A percentile compares a stretch with the other conserved stretches of the same genome.
phyloP scores from a whole-genome alignment of 1,140 invertebrate genomes.

The Procambarus virginalis region DNA sequence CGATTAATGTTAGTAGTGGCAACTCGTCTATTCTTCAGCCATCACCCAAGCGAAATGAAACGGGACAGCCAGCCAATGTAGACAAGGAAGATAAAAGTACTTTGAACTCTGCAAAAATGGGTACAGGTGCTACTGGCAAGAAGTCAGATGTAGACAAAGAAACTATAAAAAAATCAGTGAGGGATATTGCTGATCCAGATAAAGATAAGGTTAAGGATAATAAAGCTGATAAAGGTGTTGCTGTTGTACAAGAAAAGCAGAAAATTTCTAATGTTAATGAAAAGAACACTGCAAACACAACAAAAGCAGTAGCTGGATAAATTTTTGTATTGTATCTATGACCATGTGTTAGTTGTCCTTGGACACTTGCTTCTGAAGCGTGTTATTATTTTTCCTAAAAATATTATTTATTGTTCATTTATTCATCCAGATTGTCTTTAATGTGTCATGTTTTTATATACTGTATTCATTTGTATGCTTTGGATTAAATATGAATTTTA shows the following conservation, averaged over 20 bases:
- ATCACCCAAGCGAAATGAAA: neutral
- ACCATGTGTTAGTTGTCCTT: neutral
- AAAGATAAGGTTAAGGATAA: neutral
- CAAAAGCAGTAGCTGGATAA: neutral
- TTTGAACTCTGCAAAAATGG: neutral
- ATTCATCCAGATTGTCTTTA: no score
- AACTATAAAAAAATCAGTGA: no score
- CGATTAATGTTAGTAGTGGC: neutral
- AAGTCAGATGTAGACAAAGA: neutral
- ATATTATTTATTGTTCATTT: no score
- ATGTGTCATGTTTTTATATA: no score
- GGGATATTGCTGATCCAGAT: neutral
- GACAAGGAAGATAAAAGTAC: neutral
- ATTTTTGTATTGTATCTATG: neutral
- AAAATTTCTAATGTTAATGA: neutral
- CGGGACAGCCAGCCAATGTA: neutral
- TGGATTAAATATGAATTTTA: neutral
- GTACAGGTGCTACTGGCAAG: neutral
- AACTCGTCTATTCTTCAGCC: neutral
- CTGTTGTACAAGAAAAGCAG: neutral
- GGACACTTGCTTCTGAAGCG: no score
- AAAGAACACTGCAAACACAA: neutral
- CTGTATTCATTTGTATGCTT: no score
- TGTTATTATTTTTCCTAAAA: no score
- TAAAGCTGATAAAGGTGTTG: neutral